Conservation (phyloP, 2,888 invertebrate genomes). For the Aleiodes testaceus region DNA sequence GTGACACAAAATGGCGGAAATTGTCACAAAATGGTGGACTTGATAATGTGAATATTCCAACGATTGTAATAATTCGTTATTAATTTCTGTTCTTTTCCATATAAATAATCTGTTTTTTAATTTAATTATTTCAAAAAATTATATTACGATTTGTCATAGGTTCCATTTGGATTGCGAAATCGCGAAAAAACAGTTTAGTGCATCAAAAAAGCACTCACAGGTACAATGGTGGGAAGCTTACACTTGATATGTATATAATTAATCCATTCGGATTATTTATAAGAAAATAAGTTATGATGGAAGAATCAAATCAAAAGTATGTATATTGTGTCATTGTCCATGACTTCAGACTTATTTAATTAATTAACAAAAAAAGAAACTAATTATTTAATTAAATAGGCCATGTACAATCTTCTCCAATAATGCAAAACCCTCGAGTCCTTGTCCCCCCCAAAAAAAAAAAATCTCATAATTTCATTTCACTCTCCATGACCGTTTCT, state of each 20-base stretch:
- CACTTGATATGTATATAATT: conserved; percentile 16
- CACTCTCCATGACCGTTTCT: conserved; percentile 22
- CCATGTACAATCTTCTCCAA: conserved; percentile 40
- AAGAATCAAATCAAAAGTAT: conserved; percentile 8
- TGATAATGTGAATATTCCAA: no score
- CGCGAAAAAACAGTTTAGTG: conserved; percentile 45
- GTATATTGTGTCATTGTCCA: no score
- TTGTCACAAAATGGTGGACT: no score
- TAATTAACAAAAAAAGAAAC: no score
- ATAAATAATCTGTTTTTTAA: background rate
- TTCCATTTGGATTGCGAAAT: conserved; percentile 38
- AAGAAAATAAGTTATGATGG: conserved; percentile 9
- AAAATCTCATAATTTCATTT: background rate
- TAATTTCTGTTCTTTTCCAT: no score
- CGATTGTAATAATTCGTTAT: no score
- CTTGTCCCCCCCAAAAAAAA: background rate
- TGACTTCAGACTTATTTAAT: no score
- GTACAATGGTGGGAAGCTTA: conserved; percentile 43
- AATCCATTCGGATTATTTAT: background rate
- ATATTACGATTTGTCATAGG: conserved; percentile 27
- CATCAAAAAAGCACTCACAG: conserved; percentile 50
- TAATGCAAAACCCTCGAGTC: conserved; percentile 46
- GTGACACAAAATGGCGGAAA: no score
- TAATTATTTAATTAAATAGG: no score
- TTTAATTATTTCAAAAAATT: conserved; percentile 14